Base-by-base conservation (phyloP, 2,797 vertebrate species). In the Alauda arvensis region DNA sequence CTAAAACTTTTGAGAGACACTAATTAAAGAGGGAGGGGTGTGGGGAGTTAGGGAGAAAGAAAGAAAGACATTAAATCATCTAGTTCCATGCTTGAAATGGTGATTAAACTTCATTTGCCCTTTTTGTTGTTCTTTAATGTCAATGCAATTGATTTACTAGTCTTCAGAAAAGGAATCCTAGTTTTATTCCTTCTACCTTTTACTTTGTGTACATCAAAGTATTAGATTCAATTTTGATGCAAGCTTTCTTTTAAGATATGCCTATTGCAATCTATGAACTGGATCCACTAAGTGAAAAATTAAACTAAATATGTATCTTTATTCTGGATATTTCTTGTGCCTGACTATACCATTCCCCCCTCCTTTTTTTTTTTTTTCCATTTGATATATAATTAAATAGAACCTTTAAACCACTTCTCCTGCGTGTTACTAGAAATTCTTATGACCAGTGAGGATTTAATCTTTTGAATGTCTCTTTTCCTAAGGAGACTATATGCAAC, bases 1-100 rank as follows among this genome's bases (percentile, higher is more conserved):
- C 24, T 49, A 52, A 77, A 79, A 81, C 3, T 71, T 70, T 37
- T 26, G 28, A 61, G 57, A 77, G 8, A 21, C 2, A 9, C 10
- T 61, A 39, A 65, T 62, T 74, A 61, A 79, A 67, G 19, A 6
- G 12, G 29, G 60, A 52, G 33, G 12, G 17, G 4, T 29, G 11
- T 4, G 11, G 8, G 4, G 29, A 6, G 6, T 26, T 24, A 4
- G 1, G 3, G 6, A 37, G 37, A 37, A 37, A 49, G 15, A 10
- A 13, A 29, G 23, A 37, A 75, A 21, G 13, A 19, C 18, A 51
- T 9, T 56, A 48, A 29, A 68, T 33, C 9, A 65, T 61, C 21
- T 71, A 21, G 8, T 68, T 60, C 20, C 8, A 15, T 77, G 12
- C 4, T 74, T 53, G 3, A 49, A 63, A 77, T 88, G 8, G 2